phyloP scores from a whole-genome alignment of 1,140 invertebrate species.

The Atta texana region DNA sequence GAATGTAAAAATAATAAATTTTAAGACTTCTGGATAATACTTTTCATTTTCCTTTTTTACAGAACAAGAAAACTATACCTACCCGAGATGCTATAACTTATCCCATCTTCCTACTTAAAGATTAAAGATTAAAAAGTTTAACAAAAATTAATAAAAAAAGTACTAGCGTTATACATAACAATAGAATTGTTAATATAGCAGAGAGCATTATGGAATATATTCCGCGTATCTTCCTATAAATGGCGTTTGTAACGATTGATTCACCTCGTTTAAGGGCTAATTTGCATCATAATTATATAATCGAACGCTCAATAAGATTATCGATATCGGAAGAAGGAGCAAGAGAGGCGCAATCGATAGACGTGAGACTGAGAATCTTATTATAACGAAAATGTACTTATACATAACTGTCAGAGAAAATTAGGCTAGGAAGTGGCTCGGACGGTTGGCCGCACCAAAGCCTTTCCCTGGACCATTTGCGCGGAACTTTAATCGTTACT shows the following conservation, averaged over 20 bases:
- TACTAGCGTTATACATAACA: background rate
- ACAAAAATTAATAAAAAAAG: constrained; percentile 9
- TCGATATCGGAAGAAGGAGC: background rate
- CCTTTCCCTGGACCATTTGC: constrained; percentile 16
- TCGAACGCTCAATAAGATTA: constrained; percentile 42
- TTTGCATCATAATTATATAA: constrained; percentile 19
- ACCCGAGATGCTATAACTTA: too few relatives aligned
- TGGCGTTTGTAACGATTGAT: constrained; percentile 1
- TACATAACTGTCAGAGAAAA: constrained; percentile 55
- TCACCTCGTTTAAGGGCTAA: constrained; percentile 23
- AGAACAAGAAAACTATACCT: too few relatives aligned
- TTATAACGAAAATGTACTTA: constrained; percentile 62
- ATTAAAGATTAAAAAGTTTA: background rate
- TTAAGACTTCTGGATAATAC: too few relatives aligned
- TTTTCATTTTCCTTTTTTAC: too few relatives aligned
- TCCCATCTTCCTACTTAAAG: too few relatives aligned
- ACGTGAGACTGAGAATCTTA: constrained; percentile 34
- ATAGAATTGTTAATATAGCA: background rate
- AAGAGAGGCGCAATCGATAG: background rate
- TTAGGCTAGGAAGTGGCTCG: constrained; percentile 53
- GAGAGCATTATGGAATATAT: background rate
- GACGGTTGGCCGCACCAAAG: constrained; percentile 48
- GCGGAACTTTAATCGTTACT: constrained; percentile 72
- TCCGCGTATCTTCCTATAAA: constrained; percentile 18
- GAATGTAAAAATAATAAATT: too few relatives aligned